These are phyloP conservation scores for Trachelus stipa DNA, from an alignment of 2,888 invertebrate species.

Conservation along the genomic window DNA sequence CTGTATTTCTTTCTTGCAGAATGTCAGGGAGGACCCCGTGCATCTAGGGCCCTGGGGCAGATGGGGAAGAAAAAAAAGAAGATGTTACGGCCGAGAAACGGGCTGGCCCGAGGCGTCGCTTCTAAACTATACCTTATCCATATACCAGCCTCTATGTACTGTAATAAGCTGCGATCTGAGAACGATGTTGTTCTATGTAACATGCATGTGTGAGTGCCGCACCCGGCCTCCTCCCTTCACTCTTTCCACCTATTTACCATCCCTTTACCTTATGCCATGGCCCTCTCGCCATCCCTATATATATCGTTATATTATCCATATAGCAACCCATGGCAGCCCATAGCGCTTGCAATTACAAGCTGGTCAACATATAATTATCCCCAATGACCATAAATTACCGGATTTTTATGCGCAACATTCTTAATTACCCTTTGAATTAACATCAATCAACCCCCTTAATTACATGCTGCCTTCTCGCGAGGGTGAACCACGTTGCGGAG, in stretches of 20 bases:
- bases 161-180: conserved; percentile 64
- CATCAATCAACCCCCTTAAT: conserved; percentile 67
- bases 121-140: conserved; percentile 45
- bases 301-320: conserved; percentile 26
- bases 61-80: conserved; percentile 32
- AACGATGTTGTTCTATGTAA: conserved; percentile 34
- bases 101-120: conserved; percentile 51
- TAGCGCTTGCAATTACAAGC: conserved; percentile 65
- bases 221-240: not conserved
- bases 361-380: conserved; percentile 67
- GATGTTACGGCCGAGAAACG: conserved; percentile 7
- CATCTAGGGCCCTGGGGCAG: conserved; percentile 12
- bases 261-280: not conserved
- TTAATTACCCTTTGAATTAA: conserved; percentile 68
- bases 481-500: not conserved
- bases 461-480: conserved; percentile 57
- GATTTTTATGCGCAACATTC: conserved; percentile 67
- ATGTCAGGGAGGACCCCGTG: not conserved
- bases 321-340: conserved; percentile 9
- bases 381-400: conserved; percentile 67
- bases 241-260: conserved; percentile 5
- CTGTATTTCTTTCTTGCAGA: not conserved
- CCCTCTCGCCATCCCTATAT: not conserved
- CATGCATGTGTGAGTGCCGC: conserved; percentile 2
- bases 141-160: conserved; percentile 53